A percentile compares a stretch with the other conserved stretches of the same genome.
Evolutionary conservation across 2,113 vertebrate genomes (phyloP).

Genomic region (Alligator sinensis): DNA sequence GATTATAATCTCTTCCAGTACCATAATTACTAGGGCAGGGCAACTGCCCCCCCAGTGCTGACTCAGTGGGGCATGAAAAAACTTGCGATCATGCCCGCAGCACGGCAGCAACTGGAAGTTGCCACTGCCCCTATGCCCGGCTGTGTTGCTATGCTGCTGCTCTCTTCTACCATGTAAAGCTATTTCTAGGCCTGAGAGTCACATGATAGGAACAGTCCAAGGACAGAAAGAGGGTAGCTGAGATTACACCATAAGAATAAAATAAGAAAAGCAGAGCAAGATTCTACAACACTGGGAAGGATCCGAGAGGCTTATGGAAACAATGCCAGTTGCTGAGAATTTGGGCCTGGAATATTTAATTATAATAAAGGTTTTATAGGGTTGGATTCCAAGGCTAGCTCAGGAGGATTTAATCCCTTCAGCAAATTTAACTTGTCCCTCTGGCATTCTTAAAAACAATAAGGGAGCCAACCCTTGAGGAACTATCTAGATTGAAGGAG

Average conservation of each 20-base stretch:
- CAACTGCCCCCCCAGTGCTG: too few relatives aligned
- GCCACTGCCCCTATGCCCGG: too few relatives aligned
- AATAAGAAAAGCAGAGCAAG: background rate
- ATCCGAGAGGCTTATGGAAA: background rate
- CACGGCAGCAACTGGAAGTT: too few relatives aligned
- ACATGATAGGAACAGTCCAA: background rate
- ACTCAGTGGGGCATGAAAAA: too few relatives aligned
- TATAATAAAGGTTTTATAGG: background rate
- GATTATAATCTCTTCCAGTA: background rate
- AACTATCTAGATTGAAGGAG: too few relatives aligned
- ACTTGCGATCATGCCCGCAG: too few relatives aligned
- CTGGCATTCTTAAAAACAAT: background rate
- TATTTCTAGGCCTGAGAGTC: background rate
- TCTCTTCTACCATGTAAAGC: background rate
- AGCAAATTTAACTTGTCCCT: background rate
- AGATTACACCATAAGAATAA: background rate
- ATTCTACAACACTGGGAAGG: background rate
- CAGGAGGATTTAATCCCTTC: background rate
- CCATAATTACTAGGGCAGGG: too few relatives aligned
- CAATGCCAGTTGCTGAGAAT: background rate
- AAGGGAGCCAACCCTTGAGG: background rate
- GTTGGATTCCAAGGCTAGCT: background rate
- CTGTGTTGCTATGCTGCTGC: too few relatives aligned
- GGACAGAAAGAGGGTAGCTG: background rate
- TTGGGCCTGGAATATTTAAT: background rate